Percentiles rank a stretch among this genome's conserved stretches.
phyloP scores from a whole-genome alignment of 2,888 invertebrate species.

The Ormyrus pomaceus region DNA sequence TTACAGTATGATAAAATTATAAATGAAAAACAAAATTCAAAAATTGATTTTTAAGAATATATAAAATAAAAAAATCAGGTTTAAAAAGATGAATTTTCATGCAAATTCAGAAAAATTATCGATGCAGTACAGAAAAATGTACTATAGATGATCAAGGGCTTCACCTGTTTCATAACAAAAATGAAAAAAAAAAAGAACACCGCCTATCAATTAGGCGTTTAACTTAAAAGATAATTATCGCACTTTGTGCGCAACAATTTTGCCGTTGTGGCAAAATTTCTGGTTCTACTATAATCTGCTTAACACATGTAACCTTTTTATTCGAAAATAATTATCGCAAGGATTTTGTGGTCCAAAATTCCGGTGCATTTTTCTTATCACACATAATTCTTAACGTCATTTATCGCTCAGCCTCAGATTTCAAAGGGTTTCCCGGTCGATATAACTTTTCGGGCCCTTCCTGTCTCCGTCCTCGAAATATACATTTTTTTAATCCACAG shows the following conservation, averaged over 20 bases:
- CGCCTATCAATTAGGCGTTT: conserved; percentile 42
- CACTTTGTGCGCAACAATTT: conserved; percentile 12
- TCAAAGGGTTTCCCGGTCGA: conserved; percentile 40
- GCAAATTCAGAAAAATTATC: background rate
- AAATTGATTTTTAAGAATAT: too few relatives aligned
- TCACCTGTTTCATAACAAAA: conserved; percentile 26
- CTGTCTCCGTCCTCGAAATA: conserved; percentile 47
- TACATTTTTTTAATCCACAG: conserved; percentile 35
- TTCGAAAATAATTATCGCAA: conserved; percentile 34
- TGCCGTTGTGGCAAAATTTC: background rate
- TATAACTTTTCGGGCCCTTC: conserved; percentile 42
- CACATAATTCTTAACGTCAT: conserved; percentile 35
- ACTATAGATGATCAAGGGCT: conserved; percentile 37
- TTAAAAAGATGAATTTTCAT: conserved; percentile 27
- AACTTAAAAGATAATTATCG: conserved; percentile 31
- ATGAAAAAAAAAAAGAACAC: conserved; percentile 13
- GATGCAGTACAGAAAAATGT: background rate
- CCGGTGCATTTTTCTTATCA: conserved; percentile 41
- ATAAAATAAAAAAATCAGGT: too few relatives aligned
- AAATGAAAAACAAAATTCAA: too few relatives aligned
- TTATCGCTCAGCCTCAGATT: conserved; percentile 36
- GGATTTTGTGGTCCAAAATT: conserved; percentile 45
- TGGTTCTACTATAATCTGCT: conserved; percentile 22
- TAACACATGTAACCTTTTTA: conserved; percentile 31
- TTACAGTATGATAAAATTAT: background rate